Evolutionary conservation across 2,888 invertebrate genomes (phyloP), one percentile per base, ranked within the genome.

Genomic region (Nomada goodeniana): DNA sequence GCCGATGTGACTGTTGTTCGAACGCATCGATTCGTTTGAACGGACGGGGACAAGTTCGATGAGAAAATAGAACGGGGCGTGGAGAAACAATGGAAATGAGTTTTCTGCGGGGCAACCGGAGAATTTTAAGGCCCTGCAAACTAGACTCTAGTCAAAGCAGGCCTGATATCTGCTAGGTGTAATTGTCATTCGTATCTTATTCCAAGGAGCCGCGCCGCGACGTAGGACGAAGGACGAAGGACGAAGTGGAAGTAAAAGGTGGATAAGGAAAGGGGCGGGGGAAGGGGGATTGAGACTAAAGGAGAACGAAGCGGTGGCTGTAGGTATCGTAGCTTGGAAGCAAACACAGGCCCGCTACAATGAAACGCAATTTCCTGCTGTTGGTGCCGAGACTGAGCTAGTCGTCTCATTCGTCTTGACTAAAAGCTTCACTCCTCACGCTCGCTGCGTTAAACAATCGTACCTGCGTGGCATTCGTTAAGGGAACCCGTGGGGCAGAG

Each of bases 361-460:
- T 92, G 92, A 92, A 92, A 93, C 91, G 93, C 93, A 93, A 93
- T 93, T 93, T 92, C 93, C 93, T 91, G 93, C 89, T 86, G 85
- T 88, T 87, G 89, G 87, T 89, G 89, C 89, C 82, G 88, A 86
- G 87, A 90, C 83, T 87, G 89, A 90, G 85, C 86, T 86, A 89
- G 91, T 89, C 86, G 86, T 91, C 86, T 89, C 90, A 91, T 91
- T 91, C 89, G 90, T 91, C 91, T 90, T 90, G 89, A 89, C 91
- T 91, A 91, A 91, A 92, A 92, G 91, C 91, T 91, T 90, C 89
- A 82, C 87, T 90, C 86, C 89, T 89, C 90, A 87, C 90, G 87
- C 89, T 88, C 87, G 85, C 86, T 90, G 91, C 90, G 90, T 91
- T 90, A 90, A 91, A 90, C 91, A 90, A 90, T 89, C 89, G 89